phyloP scores from a whole-genome alignment of 2,113 vertebrate species.

The Morphnarchus princeps region DNA sequence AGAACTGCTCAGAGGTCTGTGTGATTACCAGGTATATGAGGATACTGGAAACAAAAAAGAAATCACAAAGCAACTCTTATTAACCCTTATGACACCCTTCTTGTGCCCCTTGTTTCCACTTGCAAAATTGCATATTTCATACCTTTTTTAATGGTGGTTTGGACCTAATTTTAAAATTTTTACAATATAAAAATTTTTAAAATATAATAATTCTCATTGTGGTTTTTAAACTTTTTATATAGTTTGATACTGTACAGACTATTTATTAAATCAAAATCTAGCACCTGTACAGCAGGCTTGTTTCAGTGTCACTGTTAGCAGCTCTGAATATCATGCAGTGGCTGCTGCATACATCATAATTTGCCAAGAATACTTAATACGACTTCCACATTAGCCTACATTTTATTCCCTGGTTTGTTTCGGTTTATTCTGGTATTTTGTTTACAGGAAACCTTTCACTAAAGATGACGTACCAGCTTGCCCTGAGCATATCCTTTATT shows the following conservation, averaged over 20 bases:
- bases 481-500: conserved; percentile 16
- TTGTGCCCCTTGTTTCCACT: conserved; percentile 27
- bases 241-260: conserved; percentile 67
- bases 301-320: conserved; percentile 1
- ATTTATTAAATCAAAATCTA: conserved; percentile 33
- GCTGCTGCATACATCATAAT: neutral
- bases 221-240: conserved; percentile 73
- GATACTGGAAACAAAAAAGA: neutral
- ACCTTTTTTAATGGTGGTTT: conserved; percentile 55
- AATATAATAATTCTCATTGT: conserved; percentile 45
- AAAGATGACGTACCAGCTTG: conserved; percentile 3
- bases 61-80: conserved; percentile 20
- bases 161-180: conserved; percentile 52
- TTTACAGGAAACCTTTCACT: conserved; percentile 28
- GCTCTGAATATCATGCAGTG: neutral
- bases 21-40: neutral
- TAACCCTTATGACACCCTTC: neutral
- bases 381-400: neutral
- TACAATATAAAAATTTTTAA: conserved; percentile 43
- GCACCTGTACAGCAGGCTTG: conserved; percentile 14
- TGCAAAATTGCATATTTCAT: conserved; percentile 45
- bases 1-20: neutral
- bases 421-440: neutral
- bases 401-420: neutral
- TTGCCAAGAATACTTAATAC: neutral